These are phyloP conservation scores for Tragelaphus imberbis DNA, from an alignment of 2,113 vertebrate genomes.

Conservation along the genomic window DNA sequence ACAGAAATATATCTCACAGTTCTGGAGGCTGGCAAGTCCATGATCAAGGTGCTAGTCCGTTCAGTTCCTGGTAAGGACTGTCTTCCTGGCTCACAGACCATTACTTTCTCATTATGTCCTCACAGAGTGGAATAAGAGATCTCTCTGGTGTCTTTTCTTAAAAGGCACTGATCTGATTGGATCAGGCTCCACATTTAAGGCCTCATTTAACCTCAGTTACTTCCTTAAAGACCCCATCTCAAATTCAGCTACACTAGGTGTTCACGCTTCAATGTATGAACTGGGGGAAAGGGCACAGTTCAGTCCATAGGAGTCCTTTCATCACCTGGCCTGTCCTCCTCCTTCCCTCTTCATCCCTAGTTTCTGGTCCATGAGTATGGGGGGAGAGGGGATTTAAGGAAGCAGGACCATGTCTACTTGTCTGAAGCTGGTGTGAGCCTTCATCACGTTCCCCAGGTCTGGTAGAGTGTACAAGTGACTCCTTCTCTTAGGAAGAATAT, in stretches of 20 bases:
- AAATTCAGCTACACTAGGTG: neutral
- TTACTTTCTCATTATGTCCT: neutral
- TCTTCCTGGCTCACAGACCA: neutral
- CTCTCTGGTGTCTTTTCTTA: neutral
- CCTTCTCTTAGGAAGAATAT: neutral
- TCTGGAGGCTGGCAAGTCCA: neutral
- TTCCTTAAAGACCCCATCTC: neutral
- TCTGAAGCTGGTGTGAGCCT: neutral
- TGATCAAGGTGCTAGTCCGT: neutral
- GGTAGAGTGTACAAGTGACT: neutral
- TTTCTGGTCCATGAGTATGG: neutral
- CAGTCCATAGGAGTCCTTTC: neutral
- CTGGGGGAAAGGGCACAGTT: neutral
- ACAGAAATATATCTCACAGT: neutral
- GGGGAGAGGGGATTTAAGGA: neutral
- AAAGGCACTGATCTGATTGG: neutral
- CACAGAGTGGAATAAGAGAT: neutral
- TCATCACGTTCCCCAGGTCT: neutral
- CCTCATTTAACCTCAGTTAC: neutral
- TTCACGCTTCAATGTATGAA: neutral
- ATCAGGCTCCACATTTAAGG: neutral
- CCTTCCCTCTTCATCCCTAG: neutral
- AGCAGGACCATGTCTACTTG: neutral
- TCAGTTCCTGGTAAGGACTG: neutral
- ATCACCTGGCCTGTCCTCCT: neutral